Percentiles rank a stretch among this genome's conserved stretches.
Evolutionary conservation across 2,797 vertebrate genomes (phyloP).

Genomic region (Peromyscus aztecus): DNA sequence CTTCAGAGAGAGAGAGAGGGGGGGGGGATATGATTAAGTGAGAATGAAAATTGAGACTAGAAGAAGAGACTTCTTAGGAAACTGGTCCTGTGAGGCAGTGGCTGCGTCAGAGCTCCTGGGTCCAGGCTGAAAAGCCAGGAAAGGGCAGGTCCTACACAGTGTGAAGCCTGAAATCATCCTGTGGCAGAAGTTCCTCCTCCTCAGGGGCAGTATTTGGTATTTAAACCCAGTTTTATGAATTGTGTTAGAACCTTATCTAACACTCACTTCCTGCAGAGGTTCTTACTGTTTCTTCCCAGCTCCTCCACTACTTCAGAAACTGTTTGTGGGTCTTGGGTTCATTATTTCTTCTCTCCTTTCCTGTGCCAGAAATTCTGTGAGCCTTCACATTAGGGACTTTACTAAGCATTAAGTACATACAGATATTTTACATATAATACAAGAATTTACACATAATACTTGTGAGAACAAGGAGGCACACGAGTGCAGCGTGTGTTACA

Average conservation of each 20-base stretch:
- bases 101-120: neutral
- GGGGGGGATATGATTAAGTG: neutral
- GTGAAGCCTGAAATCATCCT: neutral
- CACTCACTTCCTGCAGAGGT: neutral
- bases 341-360: conserved; percentile 5
- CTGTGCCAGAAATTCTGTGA: neutral
- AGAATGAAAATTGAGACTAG: neutral
- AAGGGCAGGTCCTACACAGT: neutral
- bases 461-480: neutral
- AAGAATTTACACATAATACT: neutral
- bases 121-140: neutral
- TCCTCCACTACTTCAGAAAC: neutral
- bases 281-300: neutral
- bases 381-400: neutral
- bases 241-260: neutral
- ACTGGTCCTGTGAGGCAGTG: neutral
- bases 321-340: neutral
- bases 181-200: neutral
- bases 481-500: neutral
- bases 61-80: neutral
- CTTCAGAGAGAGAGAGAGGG: neutral
- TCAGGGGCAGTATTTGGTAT: neutral
- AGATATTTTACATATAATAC: neutral
- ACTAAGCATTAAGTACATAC: conserved; percentile 8
- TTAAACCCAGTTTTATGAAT: conserved; percentile 41